A percentile compares a stretch with the other conserved stretches of the same genome.
These are phyloP conservation scores for Pogonomyrmex californicus DNA, from an alignment of 1,140 invertebrate species.

Conservation along the genomic window DNA sequence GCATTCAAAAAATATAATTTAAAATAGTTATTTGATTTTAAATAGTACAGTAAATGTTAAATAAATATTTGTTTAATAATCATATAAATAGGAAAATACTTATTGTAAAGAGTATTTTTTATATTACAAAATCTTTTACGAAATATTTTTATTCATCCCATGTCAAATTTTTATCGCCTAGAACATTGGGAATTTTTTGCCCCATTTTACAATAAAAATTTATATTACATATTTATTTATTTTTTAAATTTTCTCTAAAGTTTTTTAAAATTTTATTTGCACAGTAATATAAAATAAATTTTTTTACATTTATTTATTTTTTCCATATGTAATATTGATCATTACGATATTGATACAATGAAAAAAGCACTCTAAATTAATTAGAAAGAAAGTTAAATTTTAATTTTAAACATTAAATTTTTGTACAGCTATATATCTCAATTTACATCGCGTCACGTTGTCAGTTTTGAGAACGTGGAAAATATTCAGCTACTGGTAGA, in stretches of 20 bases:
- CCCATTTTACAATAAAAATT: background rate
- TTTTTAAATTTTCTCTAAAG: background rate
- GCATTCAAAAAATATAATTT: background rate
- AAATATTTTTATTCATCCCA: background rate
- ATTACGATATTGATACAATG: background rate
- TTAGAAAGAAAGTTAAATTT: background rate
- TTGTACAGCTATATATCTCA: background rate
- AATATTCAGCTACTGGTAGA: conserved; percentile 26
- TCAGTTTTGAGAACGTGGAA: background rate
- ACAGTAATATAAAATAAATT: background rate
- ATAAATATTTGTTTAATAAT: background rate
- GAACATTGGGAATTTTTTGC: background rate
- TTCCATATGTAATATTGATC: conserved; percentile 2
- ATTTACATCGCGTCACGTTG: background rate
- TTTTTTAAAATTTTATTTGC: background rate
- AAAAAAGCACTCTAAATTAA: background rate
- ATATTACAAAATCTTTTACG: background rate
- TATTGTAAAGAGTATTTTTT: background rate
- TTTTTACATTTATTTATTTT: background rate
- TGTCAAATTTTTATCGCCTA: background rate
- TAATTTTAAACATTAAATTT: background rate
- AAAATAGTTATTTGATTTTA: background rate
- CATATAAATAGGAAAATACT: background rate
- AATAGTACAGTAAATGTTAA: background rate
- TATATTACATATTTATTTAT: background rate